A percentile compares a stretch with the other conserved stretches of the same genome.
Conservation (phyloP, 2,888 invertebrate genomes). For the Drosophila atripex region DNA sequence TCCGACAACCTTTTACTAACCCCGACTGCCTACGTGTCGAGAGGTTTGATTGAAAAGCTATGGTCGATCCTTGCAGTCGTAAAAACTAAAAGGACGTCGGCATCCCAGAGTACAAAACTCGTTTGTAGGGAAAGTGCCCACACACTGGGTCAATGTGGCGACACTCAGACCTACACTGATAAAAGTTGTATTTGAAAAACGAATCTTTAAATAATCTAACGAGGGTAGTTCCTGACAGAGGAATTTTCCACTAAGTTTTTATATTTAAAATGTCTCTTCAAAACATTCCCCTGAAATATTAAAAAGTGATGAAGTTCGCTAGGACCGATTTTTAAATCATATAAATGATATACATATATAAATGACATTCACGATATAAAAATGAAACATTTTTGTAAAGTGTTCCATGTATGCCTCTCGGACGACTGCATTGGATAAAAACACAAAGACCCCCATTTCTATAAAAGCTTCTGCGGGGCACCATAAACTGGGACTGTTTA, state of each 20-base stretch:
- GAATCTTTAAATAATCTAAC: too few relatives aligned
- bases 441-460: slow-evolving; percentile 41
- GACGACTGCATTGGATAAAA: slow-evolving; percentile 46
- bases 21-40: slow-evolving; percentile 59
- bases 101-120: slow-evolving; percentile 33
- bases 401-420: slow-evolving; percentile 8
- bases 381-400: slow-evolving; percentile 3
- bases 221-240: not conserved
- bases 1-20: slow-evolving; percentile 16
- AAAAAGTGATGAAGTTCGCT: not conserved
- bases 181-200: not conserved
- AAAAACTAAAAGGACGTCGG: slow-evolving; percentile 59
- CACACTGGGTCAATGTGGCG: slow-evolving; percentile 45
- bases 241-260: too few relatives aligned
- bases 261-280: too few relatives aligned
- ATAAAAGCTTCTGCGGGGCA: slow-evolving; percentile 38
- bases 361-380: not conserved
- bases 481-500: slow-evolving; percentile 63
- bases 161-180: slow-evolving; percentile 27
- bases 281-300: too few relatives aligned
- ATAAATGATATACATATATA: too few relatives aligned
- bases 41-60: slow-evolving; percentile 67
- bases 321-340: not conserved
- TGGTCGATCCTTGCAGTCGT: slow-evolving; percentile 43
- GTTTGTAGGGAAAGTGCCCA: slow-evolving; percentile 50